Evolutionary conservation across 2,797 vertebrate genomes (phyloP), one percentile per base, ranked within the genome.

Genomic region (Adelosebastes latens): DNA sequence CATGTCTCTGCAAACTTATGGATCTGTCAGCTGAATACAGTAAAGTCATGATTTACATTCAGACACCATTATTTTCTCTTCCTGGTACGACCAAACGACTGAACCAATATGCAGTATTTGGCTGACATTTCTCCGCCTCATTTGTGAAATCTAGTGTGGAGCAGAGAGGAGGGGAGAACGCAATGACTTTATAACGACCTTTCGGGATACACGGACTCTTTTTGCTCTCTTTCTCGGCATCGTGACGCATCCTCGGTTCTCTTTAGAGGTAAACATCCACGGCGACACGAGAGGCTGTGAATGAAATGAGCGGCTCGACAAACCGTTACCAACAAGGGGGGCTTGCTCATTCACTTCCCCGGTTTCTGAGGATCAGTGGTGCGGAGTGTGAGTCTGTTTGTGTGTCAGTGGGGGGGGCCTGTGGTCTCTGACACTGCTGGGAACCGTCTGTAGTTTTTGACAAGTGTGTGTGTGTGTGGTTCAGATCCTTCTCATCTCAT

Each of bases 401-500:
- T 76, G 75, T 63, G 64, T 74, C 39, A 46, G 49, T 34, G 70
- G 62, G 14, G 73, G 63, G 32, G 72, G 73, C 67, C 81, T 83
- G 68, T 63, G 79, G 72, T 79, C 79, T 83, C 72, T 77, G 79
- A 85, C 66, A 81, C 75, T 59, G 74, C 87, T 77, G 83, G 75
- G 61, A 80, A 87, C 53, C 80, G 80, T 89, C 62, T 82, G 86
- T 65, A 85, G 75, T 79, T 83, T 89, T 75, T 87, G 78, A 87
- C 77, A 71, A 87, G 61, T 69, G 56, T 72, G 58, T 34, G 71
- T 78, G 79, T 59, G 75, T 69, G 24, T 72, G 79, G 31, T 85
- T 92, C 64, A 83, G 76, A 86, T 89, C 84, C 75, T 84, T 91
- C 88, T 91, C 85, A 82, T 92, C 82, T 80, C 78, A 89, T 90